A percentile compares a stretch with the other conserved stretches of the same genome.
Evolutionary conservation across 2,797 vertebrate genomes (phyloP).

Genomic region (Chanos chanos): DNA sequence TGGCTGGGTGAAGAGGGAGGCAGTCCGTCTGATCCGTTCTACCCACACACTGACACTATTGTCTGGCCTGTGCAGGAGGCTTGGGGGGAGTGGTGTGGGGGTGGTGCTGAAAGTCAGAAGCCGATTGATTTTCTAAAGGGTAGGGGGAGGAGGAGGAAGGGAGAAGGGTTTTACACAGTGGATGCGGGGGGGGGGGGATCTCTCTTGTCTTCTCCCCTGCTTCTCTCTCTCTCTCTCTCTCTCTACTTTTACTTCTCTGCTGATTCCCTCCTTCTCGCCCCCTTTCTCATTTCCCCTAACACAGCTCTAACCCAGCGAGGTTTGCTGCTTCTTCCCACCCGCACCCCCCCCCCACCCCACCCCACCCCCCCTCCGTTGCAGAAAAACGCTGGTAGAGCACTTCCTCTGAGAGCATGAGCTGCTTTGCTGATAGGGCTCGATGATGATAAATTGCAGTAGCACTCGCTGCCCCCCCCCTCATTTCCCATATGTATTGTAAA

Average conservation of each 20-base stretch:
- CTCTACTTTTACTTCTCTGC: slow-evolving; percentile 23
- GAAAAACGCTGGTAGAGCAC: background rate
- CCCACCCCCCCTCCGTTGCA: background rate
- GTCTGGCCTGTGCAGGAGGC: slow-evolving; percentile 25
- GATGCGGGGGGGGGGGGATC: background rate
- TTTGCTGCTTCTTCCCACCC: background rate
- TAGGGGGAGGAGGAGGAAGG: background rate
- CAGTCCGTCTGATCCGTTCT: slow-evolving; percentile 27
- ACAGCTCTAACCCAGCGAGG: background rate
- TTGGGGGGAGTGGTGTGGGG: slow-evolving; percentile 10
- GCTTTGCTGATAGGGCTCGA: slow-evolving; percentile 18
- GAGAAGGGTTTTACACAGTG: background rate
- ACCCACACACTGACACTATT: slow-evolving; percentile 48
- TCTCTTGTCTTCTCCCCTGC: slow-evolving; percentile 27
- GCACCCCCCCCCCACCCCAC: background rate
- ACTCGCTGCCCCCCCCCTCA: background rate
- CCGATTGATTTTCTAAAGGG: slow-evolving; percentile 43
- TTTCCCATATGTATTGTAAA: slow-evolving; percentile 15
- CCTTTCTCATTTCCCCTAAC: background rate
- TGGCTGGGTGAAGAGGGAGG: slow-evolving; percentile 32
- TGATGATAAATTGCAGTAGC: slow-evolving; percentile 27
- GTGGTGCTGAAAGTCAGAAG: slow-evolving; percentile 28
- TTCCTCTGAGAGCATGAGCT: slow-evolving; percentile 17
- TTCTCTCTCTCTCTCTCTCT: slow-evolving; percentile 7
- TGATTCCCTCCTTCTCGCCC: slow-evolving; percentile 15